Base-by-base conservation (phyloP, 2,888 invertebrate species). In the Tiphia femorata region DNA sequence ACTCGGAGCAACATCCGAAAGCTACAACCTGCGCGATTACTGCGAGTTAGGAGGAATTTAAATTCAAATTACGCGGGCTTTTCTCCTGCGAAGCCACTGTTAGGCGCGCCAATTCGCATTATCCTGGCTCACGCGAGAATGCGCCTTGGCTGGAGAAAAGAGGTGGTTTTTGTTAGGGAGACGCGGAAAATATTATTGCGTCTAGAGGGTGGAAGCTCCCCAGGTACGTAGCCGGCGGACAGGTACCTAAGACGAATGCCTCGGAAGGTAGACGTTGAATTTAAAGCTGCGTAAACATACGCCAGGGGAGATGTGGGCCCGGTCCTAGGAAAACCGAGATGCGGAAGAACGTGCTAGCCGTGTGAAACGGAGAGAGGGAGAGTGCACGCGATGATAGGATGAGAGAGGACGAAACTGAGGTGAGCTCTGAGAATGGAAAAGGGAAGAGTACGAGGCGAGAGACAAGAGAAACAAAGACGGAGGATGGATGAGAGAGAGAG, bases 271-370 rank as follows among this genome's bases (percentile, higher is more conserved):
- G 48, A 37, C 50, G 57, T 35, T 43, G 59, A 62, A 50, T 60
- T 67, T 59, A 58, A 57, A 58, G 64, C 57, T 64, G 30, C 41
- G 51, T 54, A 63, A 71, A 68, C 62, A 58, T 17, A 19, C 46
- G 54, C 33, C 38, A 27, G 49, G 29, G 16, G 29, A 29, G 29
- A 17, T 10, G 16, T 8, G 30, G 27, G 30, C 10, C 30, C n/a
- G 4, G 8, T 4, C n/a, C n/a, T n/a, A n/a, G n/a, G 20, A 20
- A 21, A 10, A 40, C 2, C 4, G 21, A 40, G 20, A 40, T 40
- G 40, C 21, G 12, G 21, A 40, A 20, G 40, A 40, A 40, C 19
- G 25, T 8, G 25, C 8, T 8, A 25, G 25, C 25, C 8, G 25
- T 25, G 8, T 19, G 19, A 19, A 12, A 4, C 2, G 8, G n/a